Base-by-base conservation (phyloP, 1,140 invertebrate genomes). In the Drosophila ironensis region DNA sequence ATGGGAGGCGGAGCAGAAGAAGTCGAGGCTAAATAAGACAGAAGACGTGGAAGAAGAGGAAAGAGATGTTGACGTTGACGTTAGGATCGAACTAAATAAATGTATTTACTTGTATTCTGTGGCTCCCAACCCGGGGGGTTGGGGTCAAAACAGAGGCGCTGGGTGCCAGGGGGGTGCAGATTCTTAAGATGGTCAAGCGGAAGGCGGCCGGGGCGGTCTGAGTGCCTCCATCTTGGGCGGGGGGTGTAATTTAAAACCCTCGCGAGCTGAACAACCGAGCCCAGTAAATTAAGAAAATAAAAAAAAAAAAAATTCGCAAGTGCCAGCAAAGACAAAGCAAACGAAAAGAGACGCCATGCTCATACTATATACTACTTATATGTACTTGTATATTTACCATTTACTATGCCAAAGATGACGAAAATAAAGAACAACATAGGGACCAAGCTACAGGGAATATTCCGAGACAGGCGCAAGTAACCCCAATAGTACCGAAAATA, bases 41-140 rank as follows among this genome's bases (percentile, higher is more conserved):
- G 9, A 5, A 5, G 48, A 7, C 2, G 19, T 4, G 12, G 19
- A 11, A 6, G n/a, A 12, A 22, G 12, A 8, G 22, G 45, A 51
- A 42, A 47, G 50, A 56, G 73, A 72, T 48, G 73, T 72, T 61
- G 69, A 63, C 57, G 69, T 57, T 81, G 66, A 80, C 40, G 70
- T 70, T 63, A 57, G 75, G 78, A 82, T 82, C 77, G 77, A 82
- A 82, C 78, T 82, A 84, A 84, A 84, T 82, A 84, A 84, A 82
- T 84, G 69, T 82, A 84, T 77, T 84, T 84, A 77, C 78, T 73
- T 84, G 57, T 73, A 52, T 67, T 44, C 57, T 59, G 45, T 64
- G 57, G 38, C 52, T 48, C 54, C 28, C 28, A 4, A 8, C 2
- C 9, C 2, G n/a, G 28, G 4, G 28, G n/a, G n/a, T n/a, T n/a